These are phyloP conservation scores for Oedothorax gibbosus DNA, from an alignment of 1,140 invertebrate genomes.

Conservation along the genomic window DNA sequence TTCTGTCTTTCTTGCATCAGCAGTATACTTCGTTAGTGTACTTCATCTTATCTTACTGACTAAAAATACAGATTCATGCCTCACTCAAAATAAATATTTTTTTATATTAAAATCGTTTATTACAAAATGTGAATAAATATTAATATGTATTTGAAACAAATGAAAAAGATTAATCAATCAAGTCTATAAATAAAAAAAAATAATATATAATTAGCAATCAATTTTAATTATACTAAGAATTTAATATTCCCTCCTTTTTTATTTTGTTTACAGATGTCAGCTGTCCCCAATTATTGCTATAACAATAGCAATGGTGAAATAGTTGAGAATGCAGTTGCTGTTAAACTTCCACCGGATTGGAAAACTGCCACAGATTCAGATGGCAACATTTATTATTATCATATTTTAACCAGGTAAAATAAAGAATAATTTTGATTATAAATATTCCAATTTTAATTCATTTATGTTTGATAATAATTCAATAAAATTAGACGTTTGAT, in stretches of 20 bases:
- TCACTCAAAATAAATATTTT: too few species aligned
- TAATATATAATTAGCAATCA: background rate
- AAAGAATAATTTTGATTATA: background rate
- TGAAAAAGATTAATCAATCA: background rate
- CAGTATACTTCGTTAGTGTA: too few species aligned
- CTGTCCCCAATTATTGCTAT: background rate
- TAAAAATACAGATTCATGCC: too few species aligned
- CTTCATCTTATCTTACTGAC: too few species aligned
- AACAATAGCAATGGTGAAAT: background rate
- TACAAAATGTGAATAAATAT: too few species aligned
- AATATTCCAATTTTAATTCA: background rate
- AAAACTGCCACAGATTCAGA: slow-evolving; percentile 83
- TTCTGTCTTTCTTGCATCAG: too few species aligned
- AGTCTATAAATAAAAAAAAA: background rate
- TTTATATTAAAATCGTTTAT: too few species aligned
- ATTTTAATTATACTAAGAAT: background rate
- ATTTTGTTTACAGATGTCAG: background rate
- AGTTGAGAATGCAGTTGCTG: slow-evolving; percentile 36
- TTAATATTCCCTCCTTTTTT: background rate
- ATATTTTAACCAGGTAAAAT: slow-evolving; percentile 77
- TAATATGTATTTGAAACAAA: background rate
- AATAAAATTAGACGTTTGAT: too few species aligned
- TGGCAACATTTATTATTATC: slow-evolving; percentile 91
- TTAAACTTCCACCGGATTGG: slow-evolving; percentile 87
- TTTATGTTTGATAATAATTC: too few species aligned